These are phyloP conservation scores for Epistrophe eligans DNA, from an alignment of 2,888 invertebrate genomes.

Conservation along the genomic window DNA sequence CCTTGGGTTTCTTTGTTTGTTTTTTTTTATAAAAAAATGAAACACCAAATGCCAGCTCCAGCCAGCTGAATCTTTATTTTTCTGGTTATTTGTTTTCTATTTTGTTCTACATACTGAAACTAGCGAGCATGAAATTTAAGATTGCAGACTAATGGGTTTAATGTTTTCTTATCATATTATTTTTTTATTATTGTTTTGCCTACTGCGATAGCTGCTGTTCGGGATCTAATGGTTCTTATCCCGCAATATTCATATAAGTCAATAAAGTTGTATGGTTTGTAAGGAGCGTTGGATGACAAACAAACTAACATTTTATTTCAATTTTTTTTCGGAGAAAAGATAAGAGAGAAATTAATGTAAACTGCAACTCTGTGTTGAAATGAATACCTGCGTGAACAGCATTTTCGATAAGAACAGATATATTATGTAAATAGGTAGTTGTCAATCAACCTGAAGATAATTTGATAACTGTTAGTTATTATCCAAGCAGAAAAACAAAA, in stretches of 20 bases:
- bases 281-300: neutral
- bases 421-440: too few relatives aligned
- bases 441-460: too few relatives aligned
- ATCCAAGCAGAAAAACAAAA: too few relatives aligned
- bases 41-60: conserved; percentile 38
- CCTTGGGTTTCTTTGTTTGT: conserved; percentile 55
- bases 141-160: conserved; percentile 32
- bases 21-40: neutral
- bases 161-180: conserved; percentile 41
- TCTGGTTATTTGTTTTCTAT: conserved; percentile 49
- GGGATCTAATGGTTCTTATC: neutral
- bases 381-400: neutral
- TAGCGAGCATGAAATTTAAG: neutral
- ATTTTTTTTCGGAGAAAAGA: neutral
- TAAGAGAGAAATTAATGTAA: neutral
- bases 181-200: neutral
- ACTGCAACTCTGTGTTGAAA: neutral
- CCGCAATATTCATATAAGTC: neutral
- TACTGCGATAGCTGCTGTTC: neutral
- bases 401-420: too few relatives aligned
- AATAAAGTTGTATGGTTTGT: neutral
- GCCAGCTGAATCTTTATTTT: neutral
- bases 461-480: too few relatives aligned
- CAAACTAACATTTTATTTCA: neutral
- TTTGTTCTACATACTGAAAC: conserved; percentile 36